Percentiles rank a stretch among this genome's conserved stretches.
Conservation (phyloP, 1,140 invertebrate genomes). For the Pristionchus pacificus region DNA sequence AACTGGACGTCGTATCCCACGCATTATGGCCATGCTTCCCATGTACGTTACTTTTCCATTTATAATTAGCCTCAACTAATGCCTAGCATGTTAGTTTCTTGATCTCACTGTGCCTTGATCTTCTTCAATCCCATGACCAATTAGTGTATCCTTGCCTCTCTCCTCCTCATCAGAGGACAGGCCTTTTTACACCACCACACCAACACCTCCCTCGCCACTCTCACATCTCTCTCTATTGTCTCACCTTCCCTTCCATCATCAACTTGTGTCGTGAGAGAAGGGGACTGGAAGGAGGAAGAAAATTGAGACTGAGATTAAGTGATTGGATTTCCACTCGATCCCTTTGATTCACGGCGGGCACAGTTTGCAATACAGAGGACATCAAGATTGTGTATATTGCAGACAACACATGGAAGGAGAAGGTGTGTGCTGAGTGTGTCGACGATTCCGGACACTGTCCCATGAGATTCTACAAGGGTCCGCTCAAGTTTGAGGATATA, state of each 20-base stretch:
- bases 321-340: too few species aligned
- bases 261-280: too few species aligned
- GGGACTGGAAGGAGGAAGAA: too few species aligned
- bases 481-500: slow-evolving; percentile 14
- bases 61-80: too few species aligned
- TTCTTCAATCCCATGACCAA: too few species aligned
- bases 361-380: background rate
- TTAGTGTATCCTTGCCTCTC: too few species aligned
- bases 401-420: slow-evolving; percentile 56
- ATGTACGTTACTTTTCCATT: slow-evolving; percentile 39
- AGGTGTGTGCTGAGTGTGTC: slow-evolving; percentile 50
- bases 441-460: slow-evolving; percentile 50
- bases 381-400: slow-evolving; percentile 19
- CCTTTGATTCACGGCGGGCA: too few species aligned
- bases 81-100: too few species aligned
- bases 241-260: background rate
- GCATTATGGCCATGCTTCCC: slow-evolving; percentile 56
- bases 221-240: background rate
- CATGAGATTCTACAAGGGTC: slow-evolving; percentile 50
- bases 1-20: slow-evolving; percentile 47
- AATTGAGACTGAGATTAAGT: too few species aligned
- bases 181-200: background rate
- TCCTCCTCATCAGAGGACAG: background rate
- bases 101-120: too few species aligned
- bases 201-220: background rate